These are phyloP conservation scores for Ptychobarbus kaznakovi DNA, from an alignment of 2,797 vertebrate species.

Conservation along the genomic window DNA sequence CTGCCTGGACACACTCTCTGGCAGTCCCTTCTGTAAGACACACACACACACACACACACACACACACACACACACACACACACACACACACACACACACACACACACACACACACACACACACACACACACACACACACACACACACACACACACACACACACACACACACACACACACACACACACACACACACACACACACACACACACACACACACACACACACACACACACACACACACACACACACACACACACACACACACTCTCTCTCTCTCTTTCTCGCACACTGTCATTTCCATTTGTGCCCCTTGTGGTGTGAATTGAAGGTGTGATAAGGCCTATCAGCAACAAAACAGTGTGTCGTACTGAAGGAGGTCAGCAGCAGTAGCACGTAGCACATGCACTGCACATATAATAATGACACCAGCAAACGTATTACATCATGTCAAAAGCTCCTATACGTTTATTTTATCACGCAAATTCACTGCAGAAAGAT, in stretches of 20 bases:
- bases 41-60: neutral
- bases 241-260: neutral
- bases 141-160: too few relatives aligned
- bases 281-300: slow-evolving; percentile 6
- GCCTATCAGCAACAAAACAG: slow-evolving; percentile 55
- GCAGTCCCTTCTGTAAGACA: neutral
- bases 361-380: slow-evolving; percentile 8
- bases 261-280: neutral
- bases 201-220: too few relatives aligned
- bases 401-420: neutral
- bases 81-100: too few relatives aligned
- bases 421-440: neutral
- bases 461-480: neutral
- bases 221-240: too few relatives aligned
- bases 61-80: too few relatives aligned
- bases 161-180: too few relatives aligned
- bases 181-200: too few relatives aligned
- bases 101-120: too few relatives aligned
- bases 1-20: slow-evolving; percentile 29
- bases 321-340: slow-evolving; percentile 57
- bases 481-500: neutral
- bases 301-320: slow-evolving; percentile 43
- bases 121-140: too few relatives aligned
- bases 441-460: neutral
- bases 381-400: slow-evolving; percentile 35